These are phyloP conservation scores for Eupelmus urozonus DNA, from an alignment of 2,888 invertebrate species.

Conservation along the genomic window DNA sequence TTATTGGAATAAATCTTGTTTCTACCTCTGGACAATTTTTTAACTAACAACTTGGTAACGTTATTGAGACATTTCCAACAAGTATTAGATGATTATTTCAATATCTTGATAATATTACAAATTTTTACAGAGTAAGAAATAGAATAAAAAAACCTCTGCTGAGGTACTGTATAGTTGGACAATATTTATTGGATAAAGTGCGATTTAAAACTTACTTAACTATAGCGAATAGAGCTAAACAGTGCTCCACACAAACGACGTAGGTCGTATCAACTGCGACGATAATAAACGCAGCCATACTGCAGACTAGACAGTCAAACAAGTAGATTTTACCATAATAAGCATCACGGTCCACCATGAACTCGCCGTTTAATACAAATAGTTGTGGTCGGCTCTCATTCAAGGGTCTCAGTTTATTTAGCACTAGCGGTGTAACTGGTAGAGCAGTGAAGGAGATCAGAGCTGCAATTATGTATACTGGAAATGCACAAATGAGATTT, in stretches of 20 bases:
- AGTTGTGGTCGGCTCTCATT: constrained; percentile 8
- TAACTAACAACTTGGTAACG: too few relatives aligned
- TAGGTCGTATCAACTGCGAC: constrained; percentile 16
- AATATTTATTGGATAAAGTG: too few relatives aligned
- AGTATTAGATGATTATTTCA: too few relatives aligned
- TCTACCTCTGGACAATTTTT: too few relatives aligned
- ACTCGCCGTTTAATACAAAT: constrained; percentile 9
- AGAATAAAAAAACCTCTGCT: too few relatives aligned
- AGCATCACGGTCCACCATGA: background rate
- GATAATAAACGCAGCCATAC: background rate
- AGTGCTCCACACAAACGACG: constrained; percentile 20
- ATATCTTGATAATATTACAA: too few relatives aligned
- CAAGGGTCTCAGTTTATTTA: background rate
- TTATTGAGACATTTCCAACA: too few relatives aligned
- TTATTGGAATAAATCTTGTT: too few relatives aligned
- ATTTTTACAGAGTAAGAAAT: too few relatives aligned
- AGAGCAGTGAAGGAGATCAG: background rate
- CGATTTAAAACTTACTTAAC: constrained; percentile 11
- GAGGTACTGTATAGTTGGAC: too few relatives aligned
- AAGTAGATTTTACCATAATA: background rate
- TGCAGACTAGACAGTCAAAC: background rate
- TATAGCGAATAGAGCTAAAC: constrained; percentile 20
- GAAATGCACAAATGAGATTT: too few relatives aligned
- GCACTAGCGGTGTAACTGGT: background rate
- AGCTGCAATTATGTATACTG: constrained; percentile 3